A percentile compares a stretch with the other conserved stretches of the same genome.
Evolutionary conservation across 2,797 vertebrate genomes (phyloP).

Genomic region (Alauda arvensis): DNA sequence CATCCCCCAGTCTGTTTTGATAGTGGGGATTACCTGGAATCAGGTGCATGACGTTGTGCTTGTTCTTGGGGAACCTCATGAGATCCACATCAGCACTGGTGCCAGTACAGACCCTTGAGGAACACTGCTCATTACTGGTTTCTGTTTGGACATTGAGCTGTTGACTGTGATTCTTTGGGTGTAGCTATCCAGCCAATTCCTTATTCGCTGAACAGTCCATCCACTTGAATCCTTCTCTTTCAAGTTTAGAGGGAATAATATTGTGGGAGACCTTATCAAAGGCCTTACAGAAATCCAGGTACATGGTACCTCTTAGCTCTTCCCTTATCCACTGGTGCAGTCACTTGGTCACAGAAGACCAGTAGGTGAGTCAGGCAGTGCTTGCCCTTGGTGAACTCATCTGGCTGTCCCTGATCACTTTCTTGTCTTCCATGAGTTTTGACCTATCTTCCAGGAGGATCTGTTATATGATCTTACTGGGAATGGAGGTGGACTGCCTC

Average conservation of each 20-base stretch:
- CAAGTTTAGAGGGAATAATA: not conserved
- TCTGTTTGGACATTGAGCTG: not conserved
- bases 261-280: not conserved
- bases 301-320: not conserved
- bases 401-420: not conserved
- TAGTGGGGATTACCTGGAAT: not conserved
- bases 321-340: not conserved
- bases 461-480: not conserved
- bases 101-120: not conserved
- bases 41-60: not conserved
- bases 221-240: not conserved
- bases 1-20: not conserved
- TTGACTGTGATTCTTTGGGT: not conserved
- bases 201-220: not conserved
- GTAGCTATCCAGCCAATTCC: not conserved
- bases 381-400: not conserved
- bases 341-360: not conserved
- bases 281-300: not conserved
- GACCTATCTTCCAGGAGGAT: not conserved
- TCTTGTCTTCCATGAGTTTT: not conserved
- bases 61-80: not conserved
- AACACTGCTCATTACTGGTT: not conserved
- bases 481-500: not conserved
- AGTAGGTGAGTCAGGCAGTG: not conserved
- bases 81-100: not conserved